Evolutionary conservation across 2,113 vertebrate genomes (phyloP).

Genomic region (Eubucco bourcierii): DNA sequence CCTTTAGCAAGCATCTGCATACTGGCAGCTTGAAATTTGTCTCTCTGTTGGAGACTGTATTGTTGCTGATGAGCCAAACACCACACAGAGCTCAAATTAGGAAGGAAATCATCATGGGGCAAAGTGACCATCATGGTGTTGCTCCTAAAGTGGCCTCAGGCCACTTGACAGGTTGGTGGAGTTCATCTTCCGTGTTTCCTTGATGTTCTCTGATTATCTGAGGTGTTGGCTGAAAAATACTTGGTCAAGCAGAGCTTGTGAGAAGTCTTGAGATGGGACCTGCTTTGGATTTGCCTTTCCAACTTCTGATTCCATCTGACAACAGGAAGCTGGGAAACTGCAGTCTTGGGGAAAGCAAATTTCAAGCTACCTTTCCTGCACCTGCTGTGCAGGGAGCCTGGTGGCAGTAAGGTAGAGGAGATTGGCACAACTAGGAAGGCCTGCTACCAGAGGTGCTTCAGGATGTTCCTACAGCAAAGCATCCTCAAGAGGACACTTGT

Average conservation of each 20-base stretch:
- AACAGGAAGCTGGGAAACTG: background rate
- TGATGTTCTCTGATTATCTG: background rate
- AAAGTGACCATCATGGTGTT: background rate
- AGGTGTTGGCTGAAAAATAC: background rate
- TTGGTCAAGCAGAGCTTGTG: no score
- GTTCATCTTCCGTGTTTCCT: background rate
- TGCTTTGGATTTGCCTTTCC: no score
- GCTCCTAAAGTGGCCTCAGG: background rate
- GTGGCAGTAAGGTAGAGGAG: background rate
- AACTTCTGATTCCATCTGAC: accelerated
- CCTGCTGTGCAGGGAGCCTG: background rate
- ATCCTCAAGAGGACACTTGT: background rate
- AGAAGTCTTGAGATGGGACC: background rate
- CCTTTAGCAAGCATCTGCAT: background rate
- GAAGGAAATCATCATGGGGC: background rate
- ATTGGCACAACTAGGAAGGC: background rate
- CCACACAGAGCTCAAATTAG: background rate
- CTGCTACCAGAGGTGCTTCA: background rate
- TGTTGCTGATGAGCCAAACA: background rate
- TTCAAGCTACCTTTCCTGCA: background rate
- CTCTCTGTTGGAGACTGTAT: accelerated
- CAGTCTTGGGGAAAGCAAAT: accelerated
- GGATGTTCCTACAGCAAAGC: background rate
- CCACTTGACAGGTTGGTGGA: background rate
- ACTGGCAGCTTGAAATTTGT: background rate